Evolutionary conservation across 2,797 vertebrate genomes (phyloP), one percentile per base, ranked within the genome.

Genomic region (Acipenser ruthenus): DNA sequence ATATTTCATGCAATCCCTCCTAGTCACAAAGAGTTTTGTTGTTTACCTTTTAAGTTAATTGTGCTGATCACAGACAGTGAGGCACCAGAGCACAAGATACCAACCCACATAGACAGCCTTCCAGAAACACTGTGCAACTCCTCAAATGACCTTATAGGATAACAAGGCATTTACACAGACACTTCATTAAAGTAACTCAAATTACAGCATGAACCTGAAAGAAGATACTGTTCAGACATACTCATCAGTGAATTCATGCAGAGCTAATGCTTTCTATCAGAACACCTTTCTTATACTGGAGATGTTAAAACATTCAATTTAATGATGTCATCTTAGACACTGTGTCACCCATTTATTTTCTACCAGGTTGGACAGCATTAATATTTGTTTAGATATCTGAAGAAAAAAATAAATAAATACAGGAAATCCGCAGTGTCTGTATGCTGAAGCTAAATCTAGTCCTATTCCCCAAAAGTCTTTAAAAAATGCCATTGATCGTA

Each of bases 11-110:
- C 52, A 55, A 60, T 50, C 62, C 56, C 18, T 63, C 66, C 53
- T 65, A 60, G 51, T 62, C 62, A 23, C 60, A 47, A n/a, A 48
- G 60, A 67, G 50, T 48, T 64, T 50, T 63, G 50, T 50, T 64
- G 55, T 68, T 63, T 67, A 58, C 62, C 66, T 67, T 59, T 67
- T 50, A 49, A 49, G 62, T 67, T 64, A 71, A 67, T 67, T 67
- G n/a, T 67, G 50, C 49, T 15, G 66, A 7, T 62, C 60, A 53
- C 56, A 60, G 66, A 71, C 66, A 60, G 50, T 55, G 13, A 67
- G 66, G 62, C 62, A 68, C 67, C 67, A 63, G 9, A 51, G 49
- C 18, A 49, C 50, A 6, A 63, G 65, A 63, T 70, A 67, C 23
- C n/a, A 56, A n/a, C 65, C 60, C 11, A 37, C 59, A 63, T 49